These are phyloP conservation scores for Hypotaenidia okinawae DNA, from an alignment of 2,797 vertebrate genomes.

Conservation along the genomic window DNA sequence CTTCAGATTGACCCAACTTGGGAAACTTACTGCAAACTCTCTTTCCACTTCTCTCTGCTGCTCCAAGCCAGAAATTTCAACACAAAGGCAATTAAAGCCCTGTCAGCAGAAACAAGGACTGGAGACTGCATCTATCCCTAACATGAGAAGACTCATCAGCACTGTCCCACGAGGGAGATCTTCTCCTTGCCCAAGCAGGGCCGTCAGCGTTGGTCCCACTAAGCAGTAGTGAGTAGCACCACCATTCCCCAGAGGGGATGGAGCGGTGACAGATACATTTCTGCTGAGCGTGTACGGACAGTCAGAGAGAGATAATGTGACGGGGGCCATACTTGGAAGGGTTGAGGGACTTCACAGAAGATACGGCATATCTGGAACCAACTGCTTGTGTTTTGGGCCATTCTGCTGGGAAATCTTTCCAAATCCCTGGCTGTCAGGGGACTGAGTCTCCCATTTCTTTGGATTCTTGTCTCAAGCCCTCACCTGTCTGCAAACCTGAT, in stretches of 20 bases:
- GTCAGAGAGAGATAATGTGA: background rate
- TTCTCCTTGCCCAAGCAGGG: background rate
- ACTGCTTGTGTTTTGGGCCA: background rate
- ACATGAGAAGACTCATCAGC: background rate
- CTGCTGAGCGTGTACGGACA: background rate
- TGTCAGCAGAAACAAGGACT: background rate
- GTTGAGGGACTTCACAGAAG: background rate
- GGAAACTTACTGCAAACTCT: background rate
- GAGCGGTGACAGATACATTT: rapidly evolving
- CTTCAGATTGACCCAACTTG: background rate
- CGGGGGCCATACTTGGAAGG: rapidly evolving
- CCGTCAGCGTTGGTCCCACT: background rate
- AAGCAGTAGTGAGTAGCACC: background rate
- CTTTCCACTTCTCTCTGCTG: background rate
- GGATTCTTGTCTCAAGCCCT: background rate
- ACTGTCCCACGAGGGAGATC: background rate
- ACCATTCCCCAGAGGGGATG: background rate
- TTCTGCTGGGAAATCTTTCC: background rate
- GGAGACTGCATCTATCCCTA: background rate
- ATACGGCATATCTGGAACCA: rapidly evolving
- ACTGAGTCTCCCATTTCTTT: background rate
- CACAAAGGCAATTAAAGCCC: background rate
- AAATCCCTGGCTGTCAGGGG: background rate
- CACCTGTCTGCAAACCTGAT: background rate
- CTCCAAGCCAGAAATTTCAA: background rate